These are phyloP conservation scores for Trimorus sp. DNA, from an alignment of 2,888 invertebrate genomes.

Conservation along the genomic window DNA sequence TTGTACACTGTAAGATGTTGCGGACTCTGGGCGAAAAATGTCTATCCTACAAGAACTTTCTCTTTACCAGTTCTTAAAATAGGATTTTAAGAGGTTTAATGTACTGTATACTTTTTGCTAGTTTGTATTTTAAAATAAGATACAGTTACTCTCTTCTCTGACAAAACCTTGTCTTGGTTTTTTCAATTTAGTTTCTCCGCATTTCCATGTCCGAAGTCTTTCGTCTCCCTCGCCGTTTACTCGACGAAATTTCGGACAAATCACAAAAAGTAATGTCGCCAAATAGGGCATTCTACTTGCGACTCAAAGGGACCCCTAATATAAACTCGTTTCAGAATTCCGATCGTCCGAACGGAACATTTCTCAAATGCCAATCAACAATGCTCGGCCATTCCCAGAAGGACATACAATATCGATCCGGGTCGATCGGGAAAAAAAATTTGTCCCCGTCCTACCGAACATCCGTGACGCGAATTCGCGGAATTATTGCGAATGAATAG, in stretches of 20 bases:
- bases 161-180: no score
- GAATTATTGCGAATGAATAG: slow-evolving; percentile 30
- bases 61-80: no score
- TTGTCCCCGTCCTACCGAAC: neutral
- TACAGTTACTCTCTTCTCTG: no score
- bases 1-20: no score
- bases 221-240: no score
- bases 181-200: neutral
- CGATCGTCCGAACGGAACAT: slow-evolving; percentile 27
- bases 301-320: slow-evolving; percentile 19
- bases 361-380: slow-evolving; percentile 57
- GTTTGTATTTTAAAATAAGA: no score
- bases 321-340: slow-evolving; percentile 53
- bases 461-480: slow-evolving; percentile 7
- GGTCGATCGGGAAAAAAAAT: slow-evolving; percentile 19
- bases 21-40: no score
- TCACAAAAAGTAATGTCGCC: slow-evolving; percentile 32
- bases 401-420: slow-evolving; percentile 41
- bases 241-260: slow-evolving; percentile 32
- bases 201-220: neutral
- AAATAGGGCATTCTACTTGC: slow-evolving; percentile 38
- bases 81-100: no score
- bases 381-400: slow-evolving; percentile 42
- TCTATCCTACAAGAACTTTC: no score
- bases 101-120: no score